phyloP scores from a whole-genome alignment of 2,888 invertebrate species.

The Chymomyza amoena region DNA sequence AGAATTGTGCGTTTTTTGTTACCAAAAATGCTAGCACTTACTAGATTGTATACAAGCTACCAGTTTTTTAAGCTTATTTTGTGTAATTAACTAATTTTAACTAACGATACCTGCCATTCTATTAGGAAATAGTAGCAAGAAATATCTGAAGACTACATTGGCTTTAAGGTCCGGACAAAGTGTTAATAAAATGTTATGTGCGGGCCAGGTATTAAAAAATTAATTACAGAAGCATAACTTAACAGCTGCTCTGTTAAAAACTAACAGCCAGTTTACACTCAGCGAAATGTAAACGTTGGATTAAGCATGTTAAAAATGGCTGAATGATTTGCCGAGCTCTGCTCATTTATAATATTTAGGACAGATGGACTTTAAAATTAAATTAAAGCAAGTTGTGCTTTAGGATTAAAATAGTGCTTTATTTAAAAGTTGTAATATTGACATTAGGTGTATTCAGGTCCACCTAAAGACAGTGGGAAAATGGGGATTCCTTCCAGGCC shows the following conservation, averaged over 20 bases:
- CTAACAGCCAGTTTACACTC: constrained; percentile 22
- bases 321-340: too few species aligned
- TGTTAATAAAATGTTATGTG: neutral
- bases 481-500: too few species aligned
- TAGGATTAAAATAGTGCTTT: too few species aligned
- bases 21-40: neutral
- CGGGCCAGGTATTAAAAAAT: neutral
- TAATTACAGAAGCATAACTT: neutral
- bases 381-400: too few species aligned
- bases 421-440: too few species aligned
- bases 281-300: constrained; percentile 10
- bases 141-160: neutral
- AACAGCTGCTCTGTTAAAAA: constrained; percentile 31
- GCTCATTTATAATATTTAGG: too few species aligned
- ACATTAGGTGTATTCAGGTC: too few species aligned
- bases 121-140: neutral
- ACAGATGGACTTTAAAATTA: too few species aligned
- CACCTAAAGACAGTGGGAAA: too few species aligned
- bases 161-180: neutral
- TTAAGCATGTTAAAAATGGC: neutral
- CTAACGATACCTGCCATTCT: neutral
- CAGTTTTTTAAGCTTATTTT: neutral
- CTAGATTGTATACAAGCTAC: neutral
- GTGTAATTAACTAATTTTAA: neutral
- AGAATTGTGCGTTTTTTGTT: neutral